These are phyloP conservation scores for Phataginus tetradactyla DNA, from an alignment of 2,797 vertebrate genomes.

Conservation along the genomic window DNA sequence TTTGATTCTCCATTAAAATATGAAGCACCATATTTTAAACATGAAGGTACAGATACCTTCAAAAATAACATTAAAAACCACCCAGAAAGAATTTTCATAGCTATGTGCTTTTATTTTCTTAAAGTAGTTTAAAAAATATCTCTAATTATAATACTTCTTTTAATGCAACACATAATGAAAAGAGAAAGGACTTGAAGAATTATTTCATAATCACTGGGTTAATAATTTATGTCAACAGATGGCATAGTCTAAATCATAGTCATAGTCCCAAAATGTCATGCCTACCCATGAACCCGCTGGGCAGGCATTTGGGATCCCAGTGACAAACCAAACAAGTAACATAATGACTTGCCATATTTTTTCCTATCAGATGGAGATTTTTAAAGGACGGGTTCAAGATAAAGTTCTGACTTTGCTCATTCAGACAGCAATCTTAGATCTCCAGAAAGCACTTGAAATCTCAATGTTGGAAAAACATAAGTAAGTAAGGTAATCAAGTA, in stretches of 20 bases:
- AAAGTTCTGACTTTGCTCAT: neutral
- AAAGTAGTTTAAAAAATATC: slow-evolving; percentile 15
- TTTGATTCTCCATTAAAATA: slow-evolving; percentile 23
- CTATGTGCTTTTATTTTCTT: slow-evolving; percentile 14
- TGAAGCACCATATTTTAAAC: neutral
- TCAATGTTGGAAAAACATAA: neutral
- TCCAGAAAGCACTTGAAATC: neutral
- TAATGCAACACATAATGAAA: neutral
- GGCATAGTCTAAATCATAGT: neutral
- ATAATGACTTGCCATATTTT: neutral
- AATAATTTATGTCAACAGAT: neutral
- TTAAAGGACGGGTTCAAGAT: neutral
- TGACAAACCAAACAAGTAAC: slow-evolving; percentile 25
- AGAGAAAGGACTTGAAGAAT: neutral
- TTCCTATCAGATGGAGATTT: slow-evolving; percentile 15
- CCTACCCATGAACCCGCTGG: neutral
- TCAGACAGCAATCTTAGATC: neutral
- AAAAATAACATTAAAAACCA: neutral
- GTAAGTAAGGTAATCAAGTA: neutral
- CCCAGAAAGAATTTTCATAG: neutral
- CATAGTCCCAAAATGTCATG: neutral
- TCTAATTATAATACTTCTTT: slow-evolving; percentile 26
- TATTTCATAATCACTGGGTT: neutral
- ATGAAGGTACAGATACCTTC: neutral
- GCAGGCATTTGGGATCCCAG: neutral